Evolutionary conservation across 35 echinoderm and acorn worm species (phyloP), one percentile per base, ranked within the genome.

Genomic region (Apostichopus parvimensis): DNA sequence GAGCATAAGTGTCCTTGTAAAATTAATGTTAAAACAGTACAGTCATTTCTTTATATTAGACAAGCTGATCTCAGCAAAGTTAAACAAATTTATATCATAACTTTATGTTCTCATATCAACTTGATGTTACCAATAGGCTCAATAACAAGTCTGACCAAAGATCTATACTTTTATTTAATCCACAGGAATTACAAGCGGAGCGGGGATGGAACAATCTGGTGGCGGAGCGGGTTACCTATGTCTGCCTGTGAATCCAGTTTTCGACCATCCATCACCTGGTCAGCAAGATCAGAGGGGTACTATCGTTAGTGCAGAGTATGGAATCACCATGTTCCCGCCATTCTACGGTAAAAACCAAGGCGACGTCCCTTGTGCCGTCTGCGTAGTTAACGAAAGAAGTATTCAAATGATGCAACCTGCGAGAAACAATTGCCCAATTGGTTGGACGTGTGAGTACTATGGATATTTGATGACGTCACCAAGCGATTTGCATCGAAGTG

Each of bases 401-500:
- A 92, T 59, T 13, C 15, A 62, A 11, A 53, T 92, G 77, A 92
- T 92, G 91, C 14, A 65, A 6, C 91, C 91, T 21, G 91, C 78
- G 18, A 53, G 78, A 60, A 92, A 84, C 60, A 18, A 20, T 4
- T 92, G 91, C 68, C 91, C 91, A 28, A 9, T 17, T 0, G 79
- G 57, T 23, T 92, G 91, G 91, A 83, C 77, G 9, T 53, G 77
- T n/a, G 91, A 92, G 78, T 92, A 92, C 34, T 56, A 28, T 20
- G 91, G 91, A 14, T 92, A 87, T 54, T 53, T 92, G 13, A 92
- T 92, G 91, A 65, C 91, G n/a, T 60, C 55, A 61, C 78, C 57
- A 5, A 61, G 85, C 13, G 79, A 28, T 12, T 56, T 12, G 8
- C 54, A 92, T 59, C 91, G 91, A 1, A 58, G 78, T 1, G 91